phyloP scores from a whole-genome alignment of 2,113 vertebrate species.

The Thalassoma bifasciatum region DNA sequence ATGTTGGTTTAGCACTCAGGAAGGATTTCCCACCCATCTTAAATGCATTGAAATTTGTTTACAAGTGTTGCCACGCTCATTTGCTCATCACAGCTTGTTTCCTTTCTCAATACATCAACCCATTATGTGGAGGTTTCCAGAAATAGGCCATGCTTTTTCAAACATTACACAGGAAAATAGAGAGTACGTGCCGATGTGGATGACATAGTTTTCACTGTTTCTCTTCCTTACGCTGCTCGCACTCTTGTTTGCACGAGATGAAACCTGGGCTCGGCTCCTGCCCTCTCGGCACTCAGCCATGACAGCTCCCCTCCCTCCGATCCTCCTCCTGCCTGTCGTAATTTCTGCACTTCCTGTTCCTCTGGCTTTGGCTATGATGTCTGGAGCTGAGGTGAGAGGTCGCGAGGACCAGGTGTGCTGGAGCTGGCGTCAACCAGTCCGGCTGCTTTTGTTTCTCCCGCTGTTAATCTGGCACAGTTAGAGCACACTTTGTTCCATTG shows the following conservation, averaged over 20 bases:
- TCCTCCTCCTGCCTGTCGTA: slow-evolving; percentile 50
- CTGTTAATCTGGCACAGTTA: slow-evolving; percentile 52
- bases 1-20: slow-evolving; percentile 46
- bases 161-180: slow-evolving; percentile 16
- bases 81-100: slow-evolving; percentile 35
- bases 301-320: slow-evolving; percentile 28
- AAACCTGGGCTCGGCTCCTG: slow-evolving; percentile 30
- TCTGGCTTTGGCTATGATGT: slow-evolving; percentile 52
- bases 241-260: slow-evolving; percentile 7
- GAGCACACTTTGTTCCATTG: slow-evolving; percentile 63
- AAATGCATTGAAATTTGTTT: slow-evolving; percentile 53
- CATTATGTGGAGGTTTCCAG: neutral
- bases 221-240: slow-evolving; percentile 28
- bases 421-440: slow-evolving; percentile 40
- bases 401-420: slow-evolving; percentile 63
- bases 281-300: slow-evolving; percentile 32
- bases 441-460: slow-evolving; percentile 54
- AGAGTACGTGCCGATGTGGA: neutral
- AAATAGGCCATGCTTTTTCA: slow-evolving; percentile 38
- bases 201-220: slow-evolving; percentile 28
- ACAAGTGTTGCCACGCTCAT: slow-evolving; percentile 38
- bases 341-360: slow-evolving; percentile 62
- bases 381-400: slow-evolving; percentile 67
- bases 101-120: slow-evolving; percentile 3
- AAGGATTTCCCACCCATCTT: slow-evolving; percentile 42